Conservation (phyloP, 2,113 vertebrate species). For the Tricholaema leucomelas region DNA sequence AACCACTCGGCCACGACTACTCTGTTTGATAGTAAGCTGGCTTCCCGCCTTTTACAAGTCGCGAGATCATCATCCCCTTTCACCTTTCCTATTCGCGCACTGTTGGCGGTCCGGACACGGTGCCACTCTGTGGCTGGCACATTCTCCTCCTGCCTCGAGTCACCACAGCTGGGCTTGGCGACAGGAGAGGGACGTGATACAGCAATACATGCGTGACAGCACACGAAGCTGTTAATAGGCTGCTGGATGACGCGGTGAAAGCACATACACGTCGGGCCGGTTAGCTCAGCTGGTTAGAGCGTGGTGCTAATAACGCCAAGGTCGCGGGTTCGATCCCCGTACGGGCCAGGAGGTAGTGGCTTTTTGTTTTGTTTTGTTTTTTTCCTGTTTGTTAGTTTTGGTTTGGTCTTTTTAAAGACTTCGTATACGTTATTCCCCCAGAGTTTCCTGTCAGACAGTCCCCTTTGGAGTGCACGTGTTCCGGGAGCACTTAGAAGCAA, state of each 20-base stretch:
- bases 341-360: no score
- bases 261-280: neutral
- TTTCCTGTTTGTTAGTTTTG: no score
- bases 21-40: fast-evolving
- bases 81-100: neutral
- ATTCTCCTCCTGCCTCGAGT: neutral
- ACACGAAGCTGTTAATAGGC: neutral
- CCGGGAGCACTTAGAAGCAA: no score
- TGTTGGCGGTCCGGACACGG: no score
- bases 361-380: no score
- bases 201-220: fast-evolving
- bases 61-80: no score
- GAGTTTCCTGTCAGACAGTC: neutral
- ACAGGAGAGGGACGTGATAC: fast-evolving
- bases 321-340: constrained; percentile 58
- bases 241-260: fast-evolving
- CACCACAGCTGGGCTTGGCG: fast-evolving
- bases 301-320: constrained; percentile 74
- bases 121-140: neutral
- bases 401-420: neutral
- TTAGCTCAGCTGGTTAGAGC: constrained; percentile 78
- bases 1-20: constrained; percentile 88
- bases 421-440: neutral
- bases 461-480: fast-evolving
- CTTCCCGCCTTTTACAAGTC: fast-evolving